These are phyloP conservation scores for Peromyscus nudipes DNA, from an alignment of 2,797 vertebrate species.

Conservation along the genomic window DNA sequence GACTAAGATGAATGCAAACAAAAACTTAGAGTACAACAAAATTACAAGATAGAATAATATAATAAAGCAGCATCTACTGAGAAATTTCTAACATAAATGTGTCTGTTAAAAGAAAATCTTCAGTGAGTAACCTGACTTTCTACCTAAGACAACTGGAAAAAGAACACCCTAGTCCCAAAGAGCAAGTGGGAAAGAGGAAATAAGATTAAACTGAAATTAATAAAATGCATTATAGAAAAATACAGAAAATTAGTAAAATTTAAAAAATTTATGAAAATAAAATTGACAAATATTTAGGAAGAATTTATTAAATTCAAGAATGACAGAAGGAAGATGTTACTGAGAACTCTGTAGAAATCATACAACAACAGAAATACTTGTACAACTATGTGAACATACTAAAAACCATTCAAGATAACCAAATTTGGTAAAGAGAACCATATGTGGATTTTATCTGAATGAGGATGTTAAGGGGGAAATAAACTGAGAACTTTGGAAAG, in stretches of 20 bases:
- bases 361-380: not conserved
- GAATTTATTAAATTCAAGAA: conserved; percentile 17
- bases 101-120: not conserved
- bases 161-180: not conserved
- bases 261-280: not conserved
- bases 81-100: not conserved
- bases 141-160: not conserved
- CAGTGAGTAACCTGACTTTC: not conserved
- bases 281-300: not conserved
- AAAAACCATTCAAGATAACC: not conserved
- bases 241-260: not conserved
- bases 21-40: not conserved
- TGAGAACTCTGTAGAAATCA: not conserved
- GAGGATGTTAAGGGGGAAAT: not conserved
- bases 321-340: not conserved
- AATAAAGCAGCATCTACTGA: not conserved
- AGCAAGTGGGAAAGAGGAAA: not conserved
- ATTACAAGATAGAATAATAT: not conserved
- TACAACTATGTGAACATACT: not conserved
- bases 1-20: not conserved
- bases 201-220: not conserved
- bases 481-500: not conserved
- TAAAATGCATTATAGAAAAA: not conserved
- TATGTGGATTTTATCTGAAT: not conserved
- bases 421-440: not conserved